Evolutionary conservation across 1,140 invertebrate species (phyloP).

Genomic region (Conus betulinus): DNA sequence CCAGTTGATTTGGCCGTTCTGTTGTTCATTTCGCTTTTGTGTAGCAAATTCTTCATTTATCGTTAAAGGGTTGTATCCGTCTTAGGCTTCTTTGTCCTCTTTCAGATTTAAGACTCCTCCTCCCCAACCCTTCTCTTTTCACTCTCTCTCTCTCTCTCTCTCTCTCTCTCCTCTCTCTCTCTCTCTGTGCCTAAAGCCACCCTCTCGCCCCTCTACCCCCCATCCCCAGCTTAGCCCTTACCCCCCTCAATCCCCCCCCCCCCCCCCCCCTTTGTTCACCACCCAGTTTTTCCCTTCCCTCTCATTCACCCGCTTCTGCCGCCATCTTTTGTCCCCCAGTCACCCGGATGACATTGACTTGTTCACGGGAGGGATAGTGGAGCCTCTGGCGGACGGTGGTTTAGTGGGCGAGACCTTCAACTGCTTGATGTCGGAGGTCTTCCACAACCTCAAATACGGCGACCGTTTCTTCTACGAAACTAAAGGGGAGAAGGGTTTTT

Average conservation of each 20-base stretch:
- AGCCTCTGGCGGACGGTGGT: conserved; percentile 83
- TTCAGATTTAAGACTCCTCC: too few relatives aligned
- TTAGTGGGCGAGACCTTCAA: conserved; percentile 96
- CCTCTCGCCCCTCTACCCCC: too few relatives aligned
- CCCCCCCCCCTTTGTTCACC: not conserved
- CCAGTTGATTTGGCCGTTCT: too few relatives aligned
- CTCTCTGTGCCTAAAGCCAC: too few relatives aligned
- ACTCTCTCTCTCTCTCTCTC: too few relatives aligned
- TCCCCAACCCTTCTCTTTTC: too few relatives aligned
- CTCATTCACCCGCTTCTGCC: not conserved
- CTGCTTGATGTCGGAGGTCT: conserved; percentile 96
- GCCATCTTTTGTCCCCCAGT: conserved; percentile 56
- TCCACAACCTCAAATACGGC: conserved; percentile 90
- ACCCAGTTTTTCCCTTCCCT: not conserved
- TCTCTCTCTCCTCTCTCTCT: too few relatives aligned
- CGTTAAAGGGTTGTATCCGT: too few relatives aligned
- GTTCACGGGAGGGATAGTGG: conserved; percentile 81
- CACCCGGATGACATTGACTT: conserved; percentile 60
- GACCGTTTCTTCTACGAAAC: conserved; percentile 92
- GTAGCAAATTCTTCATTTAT: too few relatives aligned
- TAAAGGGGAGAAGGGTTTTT: conserved; percentile 1
- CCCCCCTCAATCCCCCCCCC: not conserved
- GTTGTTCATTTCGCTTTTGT: too few relatives aligned
- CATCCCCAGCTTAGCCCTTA: too few relatives aligned
- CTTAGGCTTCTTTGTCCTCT: too few relatives aligned